Conservation (phyloP, 2,888 invertebrate species). For the Theretra japonica region DNA sequence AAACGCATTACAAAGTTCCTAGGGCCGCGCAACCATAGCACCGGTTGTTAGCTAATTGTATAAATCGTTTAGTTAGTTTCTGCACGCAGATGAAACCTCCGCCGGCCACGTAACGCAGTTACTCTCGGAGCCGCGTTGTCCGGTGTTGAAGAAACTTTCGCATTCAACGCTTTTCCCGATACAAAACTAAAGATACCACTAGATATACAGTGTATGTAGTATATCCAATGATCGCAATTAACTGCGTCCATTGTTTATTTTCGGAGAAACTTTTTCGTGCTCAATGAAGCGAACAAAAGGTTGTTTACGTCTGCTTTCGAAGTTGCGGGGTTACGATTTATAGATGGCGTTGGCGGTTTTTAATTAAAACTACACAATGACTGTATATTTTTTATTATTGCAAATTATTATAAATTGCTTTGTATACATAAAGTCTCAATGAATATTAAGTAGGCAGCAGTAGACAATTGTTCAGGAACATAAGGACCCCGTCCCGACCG, state of each 20-base stretch:
- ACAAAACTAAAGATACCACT: slow-evolving; percentile 1
- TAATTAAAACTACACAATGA: no score
- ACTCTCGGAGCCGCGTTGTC: neutral
- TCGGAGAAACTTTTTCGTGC: neutral
- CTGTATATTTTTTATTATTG: no score
- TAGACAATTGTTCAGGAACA: neutral
- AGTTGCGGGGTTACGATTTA: neutral
- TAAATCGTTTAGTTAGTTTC: slow-evolving; percentile 41
- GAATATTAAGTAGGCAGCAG: neutral
- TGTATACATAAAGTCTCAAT: neutral
- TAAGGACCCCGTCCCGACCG: neutral
- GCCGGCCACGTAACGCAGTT: slow-evolving; percentile 1
- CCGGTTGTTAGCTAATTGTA: slow-evolving; percentile 40
- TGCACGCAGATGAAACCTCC: slow-evolving; percentile 35
- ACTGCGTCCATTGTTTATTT: slow-evolving; percentile 10
- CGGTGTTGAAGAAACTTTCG: slow-evolving; percentile 18
- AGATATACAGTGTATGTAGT: no score
- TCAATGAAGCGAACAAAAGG: neutral
- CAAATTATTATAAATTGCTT: neutral
- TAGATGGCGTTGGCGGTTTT: neutral
- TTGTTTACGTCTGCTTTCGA: slow-evolving; percentile 15
- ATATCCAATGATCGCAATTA: neutral
- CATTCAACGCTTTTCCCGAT: neutral
- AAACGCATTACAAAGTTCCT: neutral
- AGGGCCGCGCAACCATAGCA: neutral